phyloP scores from a whole-genome alignment of 1,140 invertebrate genomes.

The Hesperophylax magnus region DNA sequence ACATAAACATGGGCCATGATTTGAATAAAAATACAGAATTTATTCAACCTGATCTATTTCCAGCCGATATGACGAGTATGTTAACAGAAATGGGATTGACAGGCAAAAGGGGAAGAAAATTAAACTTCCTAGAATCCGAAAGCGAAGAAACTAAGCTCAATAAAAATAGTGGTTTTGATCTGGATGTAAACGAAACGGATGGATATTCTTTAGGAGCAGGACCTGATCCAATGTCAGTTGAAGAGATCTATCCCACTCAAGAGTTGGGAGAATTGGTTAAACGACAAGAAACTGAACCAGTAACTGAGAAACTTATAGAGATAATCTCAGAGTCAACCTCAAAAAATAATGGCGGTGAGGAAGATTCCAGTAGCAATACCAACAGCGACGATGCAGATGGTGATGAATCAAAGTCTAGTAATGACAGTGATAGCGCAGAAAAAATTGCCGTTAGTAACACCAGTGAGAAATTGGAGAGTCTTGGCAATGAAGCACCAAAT shows the following conservation, averaged over 20 bases:
- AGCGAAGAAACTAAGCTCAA: background rate
- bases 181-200: background rate
- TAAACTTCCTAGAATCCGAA: background rate
- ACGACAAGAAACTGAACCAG: slow-evolving; percentile 32
- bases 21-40: slow-evolving; percentile 37
- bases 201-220: slow-evolving; percentile 19
- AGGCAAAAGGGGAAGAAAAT: slow-evolving; percentile 21
- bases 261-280: slow-evolving; percentile 61
- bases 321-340: slow-evolving; percentile 30
- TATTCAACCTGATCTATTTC: slow-evolving; percentile 48
- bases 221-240: slow-evolving; percentile 47
- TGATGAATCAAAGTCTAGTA: slow-evolving; percentile 27
- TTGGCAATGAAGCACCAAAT: slow-evolving; percentile 64
- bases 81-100: slow-evolving; percentile 54
- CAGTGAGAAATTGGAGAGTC: slow-evolving; percentile 2
- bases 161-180: background rate
- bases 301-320: slow-evolving; percentile 2
- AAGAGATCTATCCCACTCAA: slow-evolving; percentile 42
- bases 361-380: slow-evolving; percentile 13
- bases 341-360: slow-evolving; percentile 40
- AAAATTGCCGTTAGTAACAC: slow-evolving; percentile 57
- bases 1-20: slow-evolving; percentile 32
- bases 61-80: slow-evolving; percentile 52
- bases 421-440: slow-evolving; percentile 48
- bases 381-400: too few relatives aligned